These are phyloP conservation scores for Lepus oiostolus DNA, from an alignment of 2,797 vertebrate genomes.

Conservation along the genomic window DNA sequence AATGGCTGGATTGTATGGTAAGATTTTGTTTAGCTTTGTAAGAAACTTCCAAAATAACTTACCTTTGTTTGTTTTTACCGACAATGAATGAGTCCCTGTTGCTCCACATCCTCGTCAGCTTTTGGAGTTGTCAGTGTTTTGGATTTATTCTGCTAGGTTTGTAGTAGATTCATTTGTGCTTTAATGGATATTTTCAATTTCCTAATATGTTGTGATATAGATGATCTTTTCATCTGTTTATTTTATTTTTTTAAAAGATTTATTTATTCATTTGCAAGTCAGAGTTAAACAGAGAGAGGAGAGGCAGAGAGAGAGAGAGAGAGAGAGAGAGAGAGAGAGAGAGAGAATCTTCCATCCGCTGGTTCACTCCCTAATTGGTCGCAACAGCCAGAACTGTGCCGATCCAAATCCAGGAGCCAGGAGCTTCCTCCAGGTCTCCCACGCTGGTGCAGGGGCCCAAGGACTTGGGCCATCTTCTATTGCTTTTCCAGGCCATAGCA, in stretches of 20 bases:
- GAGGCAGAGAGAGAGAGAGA: no score
- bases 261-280: no score
- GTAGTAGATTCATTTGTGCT: background rate
- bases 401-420: no score
- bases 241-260: background rate
- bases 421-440: no score
- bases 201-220: background rate
- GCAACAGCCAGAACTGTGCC: no score
- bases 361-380: no score
- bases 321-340: no score
- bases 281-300: no score
- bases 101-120: background rate
- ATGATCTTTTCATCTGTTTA: background rate
- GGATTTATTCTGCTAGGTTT: background rate
- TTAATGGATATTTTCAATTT: background rate
- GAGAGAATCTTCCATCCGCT: no score
- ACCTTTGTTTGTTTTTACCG: background rate
- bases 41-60: conserved; percentile 22
- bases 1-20: background rate
- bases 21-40: conserved; percentile 1
- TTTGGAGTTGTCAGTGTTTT: conserved; percentile 8
- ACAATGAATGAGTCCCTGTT: background rate
- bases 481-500: no score
- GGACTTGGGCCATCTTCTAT: no score
- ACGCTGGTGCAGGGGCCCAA: no score